Percentiles rank a stretch among this genome's conserved stretches.
These are phyloP conservation scores for Lymantria monacha DNA, from an alignment of 2,888 invertebrate genomes.

Conservation along the genomic window DNA sequence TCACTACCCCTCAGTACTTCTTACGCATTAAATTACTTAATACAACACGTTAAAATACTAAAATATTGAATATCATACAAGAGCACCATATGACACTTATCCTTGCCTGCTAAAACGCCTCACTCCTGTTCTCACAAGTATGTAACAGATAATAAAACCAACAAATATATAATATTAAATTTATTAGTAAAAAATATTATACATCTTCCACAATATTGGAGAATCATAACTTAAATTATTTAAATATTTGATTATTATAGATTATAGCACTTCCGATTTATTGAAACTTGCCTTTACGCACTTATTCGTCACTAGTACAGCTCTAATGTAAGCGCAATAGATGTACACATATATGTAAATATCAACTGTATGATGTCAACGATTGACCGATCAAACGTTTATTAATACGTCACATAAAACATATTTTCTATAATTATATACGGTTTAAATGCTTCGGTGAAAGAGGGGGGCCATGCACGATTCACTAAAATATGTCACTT, in stretches of 20 bases:
- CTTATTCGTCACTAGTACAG: constrained; percentile 63
- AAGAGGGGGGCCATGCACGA: constrained; percentile 35
- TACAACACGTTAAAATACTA: no score
- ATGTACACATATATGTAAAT: constrained; percentile 5
- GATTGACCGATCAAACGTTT: constrained; percentile 34
- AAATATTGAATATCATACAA: no score
- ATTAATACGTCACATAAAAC: constrained; percentile 34
- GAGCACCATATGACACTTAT: no score
- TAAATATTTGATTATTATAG: constrained; percentile 71
- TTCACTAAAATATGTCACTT: constrained; percentile 27
- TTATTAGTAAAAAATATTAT: constrained; percentile 83
- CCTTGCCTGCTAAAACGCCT: no score
- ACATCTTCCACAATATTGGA: constrained; percentile 83
- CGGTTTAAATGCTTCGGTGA: constrained; percentile 65
- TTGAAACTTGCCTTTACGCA: constrained; percentile 69
- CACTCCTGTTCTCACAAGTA: background rate
- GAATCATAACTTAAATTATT: constrained; percentile 81
- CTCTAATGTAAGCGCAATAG: constrained; percentile 61
- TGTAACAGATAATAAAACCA: constrained; percentile 51
- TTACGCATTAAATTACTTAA: no score
- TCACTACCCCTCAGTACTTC: no score
- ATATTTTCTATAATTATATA: constrained; percentile 44
- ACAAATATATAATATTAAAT: constrained; percentile 75
- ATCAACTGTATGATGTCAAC: constrained; percentile 11
- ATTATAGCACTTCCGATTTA: constrained; percentile 78